phyloP scores from a whole-genome alignment of 2,888 invertebrate species.

The Phragmatobia fuliginosa region DNA sequence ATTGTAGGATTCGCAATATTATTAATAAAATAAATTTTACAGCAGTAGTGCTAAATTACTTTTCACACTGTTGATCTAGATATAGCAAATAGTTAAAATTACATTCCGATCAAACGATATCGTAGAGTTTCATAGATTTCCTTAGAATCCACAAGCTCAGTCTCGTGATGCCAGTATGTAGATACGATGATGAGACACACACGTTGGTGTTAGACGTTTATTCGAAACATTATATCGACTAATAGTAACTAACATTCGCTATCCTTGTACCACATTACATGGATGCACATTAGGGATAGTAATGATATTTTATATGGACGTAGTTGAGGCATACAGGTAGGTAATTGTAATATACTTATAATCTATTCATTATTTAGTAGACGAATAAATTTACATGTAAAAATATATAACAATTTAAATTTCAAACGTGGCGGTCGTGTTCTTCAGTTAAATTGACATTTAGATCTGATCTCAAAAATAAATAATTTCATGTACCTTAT shows the following conservation, averaged over 20 bases:
- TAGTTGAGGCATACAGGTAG: slow-evolving; percentile 63
- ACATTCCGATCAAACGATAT: slow-evolving; percentile 41
- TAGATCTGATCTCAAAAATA: slow-evolving; percentile 49
- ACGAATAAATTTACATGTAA: slow-evolving; percentile 31
- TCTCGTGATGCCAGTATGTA: slow-evolving; percentile 64
- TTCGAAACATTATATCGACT: slow-evolving; percentile 14
- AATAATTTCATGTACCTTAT: slow-evolving; percentile 5
- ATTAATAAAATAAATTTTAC: slow-evolving; percentile 29
- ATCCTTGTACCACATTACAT: slow-evolving; percentile 39
- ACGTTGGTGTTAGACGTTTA: slow-evolving; percentile 22
- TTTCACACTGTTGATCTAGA: slow-evolving; percentile 30
- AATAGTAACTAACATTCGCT: slow-evolving; percentile 25
- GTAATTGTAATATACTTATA: slow-evolving; percentile 56
- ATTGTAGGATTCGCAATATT: slow-evolving; percentile 32
- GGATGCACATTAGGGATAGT: slow-evolving; percentile 62
- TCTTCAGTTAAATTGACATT: slow-evolving; percentile 35
- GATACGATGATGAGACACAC: slow-evolving; percentile 27
- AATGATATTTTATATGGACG: slow-evolving; percentile 63
- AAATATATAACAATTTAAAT: slow-evolving; percentile 30
- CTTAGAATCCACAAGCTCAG: slow-evolving; percentile 31
- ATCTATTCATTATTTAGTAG: slow-evolving; percentile 41
- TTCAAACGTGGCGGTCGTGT: slow-evolving; percentile 14
- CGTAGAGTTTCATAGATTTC: slow-evolving; percentile 35
- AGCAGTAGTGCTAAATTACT: slow-evolving; percentile 42
- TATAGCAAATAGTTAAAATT: slow-evolving; percentile 27